phyloP scores from a whole-genome alignment of 64 coral and sea anemone species.

The Orbicella faveolata region DNA sequence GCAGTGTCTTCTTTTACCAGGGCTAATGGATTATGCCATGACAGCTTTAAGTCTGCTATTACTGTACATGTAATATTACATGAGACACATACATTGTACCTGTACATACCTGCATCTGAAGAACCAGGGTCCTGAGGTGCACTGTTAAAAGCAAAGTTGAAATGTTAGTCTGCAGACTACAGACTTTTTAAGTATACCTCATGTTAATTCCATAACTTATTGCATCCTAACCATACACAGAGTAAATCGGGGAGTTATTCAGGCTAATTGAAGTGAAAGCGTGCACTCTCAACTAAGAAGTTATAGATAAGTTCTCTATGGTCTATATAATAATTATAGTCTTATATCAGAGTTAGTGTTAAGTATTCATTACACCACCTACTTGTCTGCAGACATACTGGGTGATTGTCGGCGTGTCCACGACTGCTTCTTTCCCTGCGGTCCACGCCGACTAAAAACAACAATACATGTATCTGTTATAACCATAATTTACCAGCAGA shows the following conservation, averaged over 20 bases:
- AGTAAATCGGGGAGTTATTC: too few relatives aligned
- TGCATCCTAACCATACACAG: too few relatives aligned
- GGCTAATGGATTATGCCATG: too few relatives aligned
- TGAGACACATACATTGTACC: background rate
- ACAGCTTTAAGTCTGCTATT: too few relatives aligned
- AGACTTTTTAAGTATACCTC: too few relatives aligned
- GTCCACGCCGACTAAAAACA: constrained; percentile 89
- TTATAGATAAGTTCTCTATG: background rate
- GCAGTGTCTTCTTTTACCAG: too few relatives aligned
- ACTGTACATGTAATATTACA: too few relatives aligned
- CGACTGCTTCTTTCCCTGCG: constrained; percentile 89
- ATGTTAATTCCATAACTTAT: too few relatives aligned
- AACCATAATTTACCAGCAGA: too few relatives aligned
- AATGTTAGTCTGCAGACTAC: background rate
- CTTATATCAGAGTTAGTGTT: background rate
- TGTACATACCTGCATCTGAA: constrained; percentile 29
- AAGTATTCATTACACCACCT: constrained; percentile 18
- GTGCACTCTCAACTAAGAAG: too few relatives aligned
- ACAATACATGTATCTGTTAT: background rate
- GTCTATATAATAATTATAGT: background rate
- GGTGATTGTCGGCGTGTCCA: constrained; percentile 91
- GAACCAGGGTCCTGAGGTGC: constrained; percentile 29
- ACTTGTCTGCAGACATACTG: constrained; percentile 97
- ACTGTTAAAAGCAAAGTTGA: background rate
- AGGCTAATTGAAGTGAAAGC: too few relatives aligned